phyloP scores from a whole-genome alignment of 2,797 vertebrate species.

The Hippoglossus hippoglossus region DNA sequence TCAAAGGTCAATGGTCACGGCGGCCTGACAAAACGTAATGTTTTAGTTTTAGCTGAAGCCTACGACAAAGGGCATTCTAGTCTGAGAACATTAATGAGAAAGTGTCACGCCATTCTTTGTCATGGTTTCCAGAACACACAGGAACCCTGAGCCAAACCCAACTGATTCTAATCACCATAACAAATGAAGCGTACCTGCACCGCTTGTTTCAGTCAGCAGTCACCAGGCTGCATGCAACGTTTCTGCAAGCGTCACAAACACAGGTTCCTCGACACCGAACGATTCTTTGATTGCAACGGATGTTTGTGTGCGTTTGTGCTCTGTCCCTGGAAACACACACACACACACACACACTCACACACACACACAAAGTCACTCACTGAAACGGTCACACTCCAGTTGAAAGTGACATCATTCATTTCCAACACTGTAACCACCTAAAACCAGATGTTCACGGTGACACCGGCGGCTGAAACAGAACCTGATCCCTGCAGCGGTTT shows the following conservation, averaged over 20 bases:
- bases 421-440: not conserved
- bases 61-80: too few relatives aligned
- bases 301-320: slow-evolving; percentile 6
- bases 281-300: slow-evolving; percentile 9
- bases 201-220: not conserved
- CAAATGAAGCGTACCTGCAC: too few relatives aligned
- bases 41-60: too few relatives aligned
- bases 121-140: not conserved
- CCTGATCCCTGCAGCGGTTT: not conserved
- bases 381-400: not conserved
- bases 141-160: not conserved
- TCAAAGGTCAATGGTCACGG: too few relatives aligned
- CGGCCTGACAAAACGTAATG: too few relatives aligned
- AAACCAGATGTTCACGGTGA: not conserved
- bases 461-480: not conserved
- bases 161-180: not conserved
- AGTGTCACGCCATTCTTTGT: too few relatives aligned
- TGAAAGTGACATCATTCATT: slow-evolving; percentile 16
- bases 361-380: not conserved
- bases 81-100: too few relatives aligned
- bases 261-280: not conserved
- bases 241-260: not conserved
- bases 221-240: not conserved
- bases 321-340: not conserved
- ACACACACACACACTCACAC: not conserved